A percentile compares a stretch with the other conserved stretches of the same genome.
These are phyloP conservation scores for Buphagus erythrorhynchus DNA, from an alignment of 2,797 vertebrate species.

Conservation along the genomic window DNA sequence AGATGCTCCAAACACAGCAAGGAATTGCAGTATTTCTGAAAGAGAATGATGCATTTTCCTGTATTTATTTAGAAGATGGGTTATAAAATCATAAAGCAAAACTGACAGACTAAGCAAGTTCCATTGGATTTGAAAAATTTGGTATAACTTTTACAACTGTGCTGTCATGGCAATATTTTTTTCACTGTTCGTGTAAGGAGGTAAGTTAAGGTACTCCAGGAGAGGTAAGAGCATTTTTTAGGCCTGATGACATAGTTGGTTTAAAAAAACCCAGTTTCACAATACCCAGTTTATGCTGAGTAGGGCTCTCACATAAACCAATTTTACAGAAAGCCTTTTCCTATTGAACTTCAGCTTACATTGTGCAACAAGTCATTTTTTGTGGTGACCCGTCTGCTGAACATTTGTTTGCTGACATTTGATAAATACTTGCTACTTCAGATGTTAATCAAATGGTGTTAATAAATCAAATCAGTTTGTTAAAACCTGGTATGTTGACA, in stretches of 20 bases:
- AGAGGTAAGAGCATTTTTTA: background rate
- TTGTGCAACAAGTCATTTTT: constrained; percentile 14
- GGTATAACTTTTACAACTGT: background rate
- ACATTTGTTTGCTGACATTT: constrained; percentile 42
- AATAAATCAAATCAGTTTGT: constrained; percentile 62
- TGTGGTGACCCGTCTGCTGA: background rate
- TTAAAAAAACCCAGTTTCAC: background rate
- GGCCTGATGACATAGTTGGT: background rate
- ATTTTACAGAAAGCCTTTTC: background rate
- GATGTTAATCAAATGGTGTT: constrained; percentile 35
- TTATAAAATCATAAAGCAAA: background rate
- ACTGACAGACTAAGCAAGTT: background rate
- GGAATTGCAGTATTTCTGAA: background rate
- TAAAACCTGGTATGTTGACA: constrained; percentile 35
- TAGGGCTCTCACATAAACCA: background rate
- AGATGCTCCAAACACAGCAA: background rate
- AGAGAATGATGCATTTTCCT: background rate
- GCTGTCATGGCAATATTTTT: background rate
- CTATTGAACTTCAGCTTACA: background rate
- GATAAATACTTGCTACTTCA: constrained; percentile 51
- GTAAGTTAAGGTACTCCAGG: background rate
- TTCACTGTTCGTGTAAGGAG: background rate
- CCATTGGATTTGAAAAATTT: background rate
- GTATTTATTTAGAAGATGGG: background rate
- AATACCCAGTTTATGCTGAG: background rate